These are phyloP conservation scores for Xylota sylvarum DNA, from an alignment of 2,888 invertebrate species.

Conservation along the genomic window DNA sequence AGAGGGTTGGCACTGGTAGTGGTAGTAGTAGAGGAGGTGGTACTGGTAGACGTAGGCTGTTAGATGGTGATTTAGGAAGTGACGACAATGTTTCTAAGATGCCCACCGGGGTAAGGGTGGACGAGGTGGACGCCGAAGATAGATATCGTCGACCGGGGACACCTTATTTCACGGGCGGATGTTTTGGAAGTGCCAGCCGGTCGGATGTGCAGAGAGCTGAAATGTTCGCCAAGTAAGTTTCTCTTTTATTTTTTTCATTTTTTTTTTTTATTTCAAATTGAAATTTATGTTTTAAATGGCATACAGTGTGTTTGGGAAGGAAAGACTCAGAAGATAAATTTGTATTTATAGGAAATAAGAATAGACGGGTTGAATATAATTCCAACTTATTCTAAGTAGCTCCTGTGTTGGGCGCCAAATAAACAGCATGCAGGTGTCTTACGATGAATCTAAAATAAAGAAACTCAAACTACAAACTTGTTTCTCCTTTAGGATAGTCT, in stretches of 20 bases:
- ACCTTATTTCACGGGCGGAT: conserved; percentile 79
- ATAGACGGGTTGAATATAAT: too few relatives aligned
- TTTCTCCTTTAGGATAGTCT: too few relatives aligned
- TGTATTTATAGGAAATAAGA: too few relatives aligned
- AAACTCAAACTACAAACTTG: too few relatives aligned
- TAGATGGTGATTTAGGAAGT: conserved; percentile 48
- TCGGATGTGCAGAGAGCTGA: conserved; percentile 78
- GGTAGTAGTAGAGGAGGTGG: conserved; percentile 13
- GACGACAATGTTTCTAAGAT: conserved; percentile 38
- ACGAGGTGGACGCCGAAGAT: conserved; percentile 24
- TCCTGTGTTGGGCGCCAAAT: not conserved
- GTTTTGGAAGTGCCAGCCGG: conserved; percentile 78
- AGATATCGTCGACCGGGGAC: conserved; percentile 67
- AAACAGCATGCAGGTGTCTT: too few relatives aligned
- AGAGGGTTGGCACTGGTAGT: conserved; percentile 24
- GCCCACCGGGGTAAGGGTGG: conserved; percentile 10
- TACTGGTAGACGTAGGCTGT: conserved; percentile 36
- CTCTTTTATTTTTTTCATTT: too few relatives aligned
- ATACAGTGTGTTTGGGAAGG: not conserved
- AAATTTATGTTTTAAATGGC: conserved; percentile 16
- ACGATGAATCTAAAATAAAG: too few relatives aligned
- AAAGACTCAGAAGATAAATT: not conserved
- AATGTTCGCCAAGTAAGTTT: conserved; percentile 79
- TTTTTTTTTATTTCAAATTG: conserved; percentile 4
- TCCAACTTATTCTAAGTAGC: too few relatives aligned